Evolutionary conservation across 2,113 vertebrate species (phyloP), one percentile per base, ranked within the genome.

Genomic region (Paramisgurnus dabryanus): DNA sequence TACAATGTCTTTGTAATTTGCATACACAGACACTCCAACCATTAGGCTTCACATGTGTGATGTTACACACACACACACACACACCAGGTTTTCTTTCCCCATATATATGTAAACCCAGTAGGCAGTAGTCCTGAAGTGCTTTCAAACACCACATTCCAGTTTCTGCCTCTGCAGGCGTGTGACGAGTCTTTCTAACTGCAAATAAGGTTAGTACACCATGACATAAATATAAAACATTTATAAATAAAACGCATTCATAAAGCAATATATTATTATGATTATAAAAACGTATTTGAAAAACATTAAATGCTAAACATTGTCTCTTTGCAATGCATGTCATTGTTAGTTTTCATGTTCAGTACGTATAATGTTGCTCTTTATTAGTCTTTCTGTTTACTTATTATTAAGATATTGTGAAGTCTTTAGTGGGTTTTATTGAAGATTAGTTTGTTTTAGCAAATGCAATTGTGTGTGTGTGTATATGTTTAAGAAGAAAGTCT

Each of bases 51-150:
- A 80, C 22, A 17, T 45, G 49, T 8, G 39, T 39, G 27, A 49
- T 64, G 11, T 22, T 47, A 12, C 63, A 10, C 58, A 64, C 58
- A 65, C 60, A 65, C 57, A 50, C 78, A 63, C 22, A 73, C 66
- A 85, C 39, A 64, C 6, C n/a, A 57, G 43, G 18, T 41, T 66
- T 75, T 64, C 34, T 71, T 71, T 50, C 78, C 13, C 69, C 11
- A 45, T 60, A 79, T 83, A 83, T 79, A 81, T 73, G 43, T 71
- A 66, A 63, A 27, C 47, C 63, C 65, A 63, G 67, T n/a, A 41
- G 77, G 61, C 47, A 76, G 27, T 66, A 7, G 15, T 78, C 45
- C 49, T 78, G 64, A 74, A 69, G 41, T 58, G 67, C 65, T 27
- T 39, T 34, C 27, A 34, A 34, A 34, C 27, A 2, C 27, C 63